Conservation (phyloP, 2,113 vertebrate species). For the Pygathrix nemaeus region DNA sequence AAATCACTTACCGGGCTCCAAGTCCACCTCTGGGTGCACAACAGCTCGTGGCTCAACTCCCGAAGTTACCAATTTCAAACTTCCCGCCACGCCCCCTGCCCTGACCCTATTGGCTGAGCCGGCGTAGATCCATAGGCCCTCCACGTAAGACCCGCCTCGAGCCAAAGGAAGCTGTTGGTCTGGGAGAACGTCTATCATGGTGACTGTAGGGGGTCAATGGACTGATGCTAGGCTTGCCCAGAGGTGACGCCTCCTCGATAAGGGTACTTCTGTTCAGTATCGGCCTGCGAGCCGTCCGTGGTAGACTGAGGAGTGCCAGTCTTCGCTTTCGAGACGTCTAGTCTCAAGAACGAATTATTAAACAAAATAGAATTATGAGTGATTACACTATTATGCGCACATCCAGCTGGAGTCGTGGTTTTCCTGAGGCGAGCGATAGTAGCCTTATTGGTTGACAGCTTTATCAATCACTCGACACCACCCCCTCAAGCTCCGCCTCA, state of each 20-base stretch:
- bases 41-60: neutral
- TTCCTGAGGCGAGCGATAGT: neutral
- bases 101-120: conserved; percentile 57
- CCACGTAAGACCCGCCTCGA: neutral
- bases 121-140: neutral
- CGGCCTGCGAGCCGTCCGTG: accelerated
- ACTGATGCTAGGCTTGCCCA: neutral
- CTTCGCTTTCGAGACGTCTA: neutral
- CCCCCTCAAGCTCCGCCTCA: neutral
- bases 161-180: neutral
- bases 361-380: neutral
- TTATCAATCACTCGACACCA: conserved; percentile 32
- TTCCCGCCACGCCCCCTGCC: conserved; percentile 74
- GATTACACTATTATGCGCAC: neutral
- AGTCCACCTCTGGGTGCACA: neutral
- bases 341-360: neutral
- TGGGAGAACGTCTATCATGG: neutral
- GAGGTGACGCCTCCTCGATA: neutral
- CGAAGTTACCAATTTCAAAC: conserved; percentile 79
- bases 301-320: neutral
- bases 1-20: conserved; percentile 47
- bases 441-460: neutral
- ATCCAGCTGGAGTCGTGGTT: neutral
- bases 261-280: neutral
- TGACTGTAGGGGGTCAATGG: neutral